Conservation (phyloP, 2,113 vertebrate genomes). For the Orientallactaga bullata region DNA sequence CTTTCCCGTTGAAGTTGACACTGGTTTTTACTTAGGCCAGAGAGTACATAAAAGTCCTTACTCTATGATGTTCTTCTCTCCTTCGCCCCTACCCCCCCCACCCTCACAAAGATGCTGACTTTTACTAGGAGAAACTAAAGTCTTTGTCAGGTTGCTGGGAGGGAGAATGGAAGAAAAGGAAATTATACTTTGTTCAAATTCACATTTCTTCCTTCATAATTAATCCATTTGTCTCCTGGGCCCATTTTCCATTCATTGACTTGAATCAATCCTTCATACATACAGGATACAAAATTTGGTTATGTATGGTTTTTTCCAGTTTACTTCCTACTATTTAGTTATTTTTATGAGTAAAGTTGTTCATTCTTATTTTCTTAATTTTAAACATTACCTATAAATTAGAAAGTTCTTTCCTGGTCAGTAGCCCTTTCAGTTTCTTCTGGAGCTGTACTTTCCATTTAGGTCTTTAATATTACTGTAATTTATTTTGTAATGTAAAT, state of each 20-base stretch:
- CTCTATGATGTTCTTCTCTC: neutral
- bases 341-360: constrained; percentile 27
- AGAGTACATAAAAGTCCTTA: neutral
- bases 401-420: neutral
- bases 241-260: constrained; percentile 28
- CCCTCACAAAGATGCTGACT: neutral
- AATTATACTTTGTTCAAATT: neutral
- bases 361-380: neutral
- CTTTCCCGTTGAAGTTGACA: neutral
- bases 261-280: constrained; percentile 13
- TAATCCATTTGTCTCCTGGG: neutral
- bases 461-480: constrained; percentile 10
- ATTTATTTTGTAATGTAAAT: constrained; percentile 50
- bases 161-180: neutral
- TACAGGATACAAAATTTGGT: neutral
- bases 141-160: neutral
- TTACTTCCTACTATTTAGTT: constrained; percentile 27
- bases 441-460: neutral
- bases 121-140: neutral
- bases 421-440: constrained; percentile 33
- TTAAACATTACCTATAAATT: constrained; percentile 32
- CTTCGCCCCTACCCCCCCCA: too few species aligned
- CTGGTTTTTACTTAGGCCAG: neutral
- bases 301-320: neutral
- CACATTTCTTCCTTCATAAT: constrained; percentile 32